Conservation (phyloP, 2,888 invertebrate genomes). For the Pterobdella sp. region DNA sequence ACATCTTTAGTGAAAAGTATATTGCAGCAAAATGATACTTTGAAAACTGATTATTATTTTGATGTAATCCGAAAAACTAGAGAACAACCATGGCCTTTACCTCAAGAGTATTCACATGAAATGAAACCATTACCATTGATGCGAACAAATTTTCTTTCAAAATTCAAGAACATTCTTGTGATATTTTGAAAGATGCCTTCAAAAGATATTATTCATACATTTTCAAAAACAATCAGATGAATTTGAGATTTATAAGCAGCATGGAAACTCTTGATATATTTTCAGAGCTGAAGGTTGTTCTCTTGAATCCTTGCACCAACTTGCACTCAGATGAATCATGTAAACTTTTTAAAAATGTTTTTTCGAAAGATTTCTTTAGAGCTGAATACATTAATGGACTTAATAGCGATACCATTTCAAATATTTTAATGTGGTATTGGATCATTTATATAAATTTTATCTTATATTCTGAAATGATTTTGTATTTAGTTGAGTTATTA, state of each 20-base stretch:
- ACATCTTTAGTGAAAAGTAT: too few relatives aligned
- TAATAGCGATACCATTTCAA: neutral
- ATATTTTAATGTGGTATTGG: neutral
- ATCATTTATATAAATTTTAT: too few relatives aligned
- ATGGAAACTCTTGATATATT: neutral
- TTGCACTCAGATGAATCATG: constrained; percentile 73
- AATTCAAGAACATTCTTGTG: constrained; percentile 53
- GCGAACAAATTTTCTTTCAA: constrained; percentile 38
- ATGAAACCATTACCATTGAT: constrained; percentile 12
- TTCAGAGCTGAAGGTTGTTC: constrained; percentile 55
- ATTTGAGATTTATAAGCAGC: constrained; percentile 2
- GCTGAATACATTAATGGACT: too few relatives aligned
- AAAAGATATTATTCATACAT: constrained; percentile 56
- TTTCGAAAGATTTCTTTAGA: too few relatives aligned
- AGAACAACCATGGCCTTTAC: constrained; percentile 40
- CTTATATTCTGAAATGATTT: too few relatives aligned
- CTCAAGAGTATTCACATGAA: constrained; percentile 30
- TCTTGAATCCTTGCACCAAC: constrained; percentile 60
- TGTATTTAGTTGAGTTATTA: too few relatives aligned
- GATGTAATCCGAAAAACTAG: too few relatives aligned
- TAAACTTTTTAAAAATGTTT: too few relatives aligned
- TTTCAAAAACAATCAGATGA: constrained; percentile 36
- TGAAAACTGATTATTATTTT: too few relatives aligned
- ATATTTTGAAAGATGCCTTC: constrained; percentile 56
- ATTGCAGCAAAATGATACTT: too few relatives aligned